Percentiles rank a stretch among this genome's conserved stretches.
These are phyloP conservation scores for Rotaria socialis DNA, from an alignment of 2,888 invertebrate species.

Conservation along the genomic window DNA sequence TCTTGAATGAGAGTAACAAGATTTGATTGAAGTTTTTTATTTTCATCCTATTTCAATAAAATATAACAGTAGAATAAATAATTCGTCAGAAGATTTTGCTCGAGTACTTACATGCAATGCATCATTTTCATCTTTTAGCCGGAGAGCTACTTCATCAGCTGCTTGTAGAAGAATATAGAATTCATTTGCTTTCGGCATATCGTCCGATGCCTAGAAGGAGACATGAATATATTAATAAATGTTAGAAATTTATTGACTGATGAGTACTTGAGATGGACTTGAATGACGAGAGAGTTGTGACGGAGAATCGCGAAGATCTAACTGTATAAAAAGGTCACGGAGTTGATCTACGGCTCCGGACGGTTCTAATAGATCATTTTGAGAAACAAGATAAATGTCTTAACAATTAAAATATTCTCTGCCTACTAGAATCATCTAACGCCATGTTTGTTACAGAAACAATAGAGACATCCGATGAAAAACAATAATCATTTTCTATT, in stretches of 20 bases:
- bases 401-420: neutral
- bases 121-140: neutral
- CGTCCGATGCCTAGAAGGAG: neutral
- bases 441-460: neutral
- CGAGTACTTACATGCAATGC: neutral
- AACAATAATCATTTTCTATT: neutral
- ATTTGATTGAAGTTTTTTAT: neutral
- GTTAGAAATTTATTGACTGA: neutral
- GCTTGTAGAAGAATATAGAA: neutral
- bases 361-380: neutral
- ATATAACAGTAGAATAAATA: no score
- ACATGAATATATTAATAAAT: neutral
- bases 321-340: neutral
- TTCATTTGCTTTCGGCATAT: neutral
- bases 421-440: neutral
- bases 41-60: neutral
- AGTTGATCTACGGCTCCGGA: neutral
- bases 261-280: neutral
- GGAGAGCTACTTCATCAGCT: neutral
- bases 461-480: neutral
- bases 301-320: neutral
- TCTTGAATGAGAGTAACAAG: slow-evolving; percentile 37
- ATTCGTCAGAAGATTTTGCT: no score
- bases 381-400: neutral
- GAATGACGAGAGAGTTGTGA: neutral